A percentile compares a stretch with the other conserved stretches of the same genome.
Evolutionary conservation across 2,888 invertebrate genomes (phyloP).

Genomic region (Noctuana brunneofusca): DNA sequence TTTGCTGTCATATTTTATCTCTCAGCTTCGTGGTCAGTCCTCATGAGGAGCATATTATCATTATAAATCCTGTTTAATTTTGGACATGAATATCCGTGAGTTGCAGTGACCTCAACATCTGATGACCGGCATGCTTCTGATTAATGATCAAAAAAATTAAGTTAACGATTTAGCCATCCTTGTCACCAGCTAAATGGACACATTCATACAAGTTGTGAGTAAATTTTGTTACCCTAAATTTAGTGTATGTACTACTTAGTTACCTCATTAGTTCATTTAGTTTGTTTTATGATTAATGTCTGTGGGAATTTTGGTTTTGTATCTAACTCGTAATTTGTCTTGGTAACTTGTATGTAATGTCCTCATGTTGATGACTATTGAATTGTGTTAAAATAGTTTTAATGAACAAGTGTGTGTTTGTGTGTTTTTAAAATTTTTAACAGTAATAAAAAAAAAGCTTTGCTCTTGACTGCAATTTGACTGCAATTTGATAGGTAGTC

Average conservation of each 20-base stretch:
- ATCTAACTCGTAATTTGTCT: slow-evolving; percentile 3
- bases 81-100: too few relatives aligned
- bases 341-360: slow-evolving; percentile 52
- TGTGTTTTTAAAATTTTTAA: too few relatives aligned
- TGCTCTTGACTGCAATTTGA: too few relatives aligned
- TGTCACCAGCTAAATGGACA: slow-evolving; percentile 15
- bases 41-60: too few relatives aligned
- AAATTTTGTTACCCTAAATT: slow-evolving; percentile 21
- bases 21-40: too few relatives aligned
- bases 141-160: too few relatives aligned
- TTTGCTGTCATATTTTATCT: too few relatives aligned
- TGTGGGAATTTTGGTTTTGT: slow-evolving; percentile 10
- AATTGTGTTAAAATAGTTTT: slow-evolving; percentile 3
- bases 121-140: too few relatives aligned
- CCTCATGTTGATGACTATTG: slow-evolving; percentile 12
- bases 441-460: too few relatives aligned
- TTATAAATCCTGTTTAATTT: too few relatives aligned
- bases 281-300: slow-evolving; percentile 2
- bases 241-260: not conserved
- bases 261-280: slow-evolving; percentile 10
- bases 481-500: too few relatives aligned
- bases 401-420: not conserved
- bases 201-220: slow-evolving; percentile 37
- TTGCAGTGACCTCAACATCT: too few relatives aligned
- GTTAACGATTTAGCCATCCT: not conserved